Evolutionary conservation across 2,888 invertebrate genomes (phyloP), one percentile per base, ranked within the genome.

Genomic region (Altica lythri): DNA sequence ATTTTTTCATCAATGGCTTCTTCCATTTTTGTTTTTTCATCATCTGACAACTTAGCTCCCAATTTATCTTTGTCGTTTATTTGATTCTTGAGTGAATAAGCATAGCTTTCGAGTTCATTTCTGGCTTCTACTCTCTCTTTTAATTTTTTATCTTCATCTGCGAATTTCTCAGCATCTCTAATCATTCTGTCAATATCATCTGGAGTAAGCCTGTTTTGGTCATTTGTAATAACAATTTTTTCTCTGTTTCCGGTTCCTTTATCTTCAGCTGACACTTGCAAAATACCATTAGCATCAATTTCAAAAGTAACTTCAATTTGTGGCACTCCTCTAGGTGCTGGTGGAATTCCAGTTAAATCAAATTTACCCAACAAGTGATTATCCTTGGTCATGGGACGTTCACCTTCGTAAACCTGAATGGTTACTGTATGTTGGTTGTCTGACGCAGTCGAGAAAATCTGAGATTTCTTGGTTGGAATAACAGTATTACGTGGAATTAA

Each of bases 141-240:
- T 62, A 95, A 80, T 78, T 94, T 95, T 81, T 96, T 96, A 79
- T 99, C 99, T 65, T 99, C 98, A 71, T 98, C 98, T 12, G 97
- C 95, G 79, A 97, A 99, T 77, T 93, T 94, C 80, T 99, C 99
- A 1, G 98, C 97, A 74, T 99, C 98, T 78, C 92, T 92, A 77
- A 99, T 96, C 99, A 99, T 99, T 59, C 95, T 84, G 74, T 99
- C 97, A 66, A 99, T 99, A 71, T 99, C 98, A 66, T 99, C 98
- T 2, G 96, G 97, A 9, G 95, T 95, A 59, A 99, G 78, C n/a
- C 71, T 55, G 79, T 97, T 97, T 77, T 97, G 95, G 72, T 98
- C 98, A 73, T 99, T 98, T 66, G 97, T 97, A 75, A 99, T 99
- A 57, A 95, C 95, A 72, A 99, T 98, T 81, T 98, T 95, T 75